Conservation (phyloP, 2,113 vertebrate genomes). For the Pseudopodoces humilis region DNA sequence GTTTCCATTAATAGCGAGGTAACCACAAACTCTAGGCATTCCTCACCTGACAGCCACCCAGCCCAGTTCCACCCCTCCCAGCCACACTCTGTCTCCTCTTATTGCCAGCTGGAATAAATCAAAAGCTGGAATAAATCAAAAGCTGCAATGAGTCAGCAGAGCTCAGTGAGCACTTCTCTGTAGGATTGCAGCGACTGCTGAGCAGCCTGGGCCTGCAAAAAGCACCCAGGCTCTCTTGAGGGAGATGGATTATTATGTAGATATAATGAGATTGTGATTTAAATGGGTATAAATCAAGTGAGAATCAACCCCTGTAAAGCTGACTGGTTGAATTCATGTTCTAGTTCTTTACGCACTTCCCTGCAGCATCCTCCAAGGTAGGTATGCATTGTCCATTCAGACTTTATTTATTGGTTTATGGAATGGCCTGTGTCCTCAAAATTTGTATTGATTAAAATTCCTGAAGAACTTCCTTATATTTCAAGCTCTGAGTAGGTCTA, state of each 20-base stretch:
- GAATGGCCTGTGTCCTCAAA: background rate
- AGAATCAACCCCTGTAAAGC: background rate
- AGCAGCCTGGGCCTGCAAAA: background rate
- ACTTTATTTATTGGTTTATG: conserved; percentile 13
- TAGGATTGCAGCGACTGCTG: background rate
- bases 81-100: background rate
- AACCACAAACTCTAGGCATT: background rate
- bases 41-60: background rate
- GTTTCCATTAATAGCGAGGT: background rate
- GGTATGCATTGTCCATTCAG: background rate
- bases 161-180: background rate
- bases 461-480: conserved; percentile 2
- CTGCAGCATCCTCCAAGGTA: background rate
- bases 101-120: background rate
- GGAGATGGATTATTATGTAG: background rate
- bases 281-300: background rate
- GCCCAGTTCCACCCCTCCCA: background rate
- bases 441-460: conserved; percentile 41
- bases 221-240: background rate
- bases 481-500: background rate
- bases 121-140: background rate
- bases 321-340: background rate
- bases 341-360: background rate
- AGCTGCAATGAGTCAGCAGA: background rate
- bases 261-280: background rate